Evolutionary conservation across 2,113 vertebrate species (phyloP).

Genomic region (Odocoileus hemionus): DNA sequence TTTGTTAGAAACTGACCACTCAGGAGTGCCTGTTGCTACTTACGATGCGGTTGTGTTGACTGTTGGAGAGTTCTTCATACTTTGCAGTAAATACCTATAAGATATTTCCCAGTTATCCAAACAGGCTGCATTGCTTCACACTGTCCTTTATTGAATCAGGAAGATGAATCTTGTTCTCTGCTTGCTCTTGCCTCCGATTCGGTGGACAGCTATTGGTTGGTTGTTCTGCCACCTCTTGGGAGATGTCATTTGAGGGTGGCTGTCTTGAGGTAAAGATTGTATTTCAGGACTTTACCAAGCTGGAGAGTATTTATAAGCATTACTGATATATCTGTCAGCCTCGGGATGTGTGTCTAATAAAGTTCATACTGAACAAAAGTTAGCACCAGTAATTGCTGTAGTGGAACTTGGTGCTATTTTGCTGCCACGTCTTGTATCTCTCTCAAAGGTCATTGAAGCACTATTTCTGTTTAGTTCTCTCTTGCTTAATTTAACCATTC

Average conservation of each 20-base stretch:
- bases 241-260: background rate
- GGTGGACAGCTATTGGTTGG: background rate
- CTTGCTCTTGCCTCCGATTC: background rate
- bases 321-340: background rate
- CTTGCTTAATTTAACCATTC: background rate
- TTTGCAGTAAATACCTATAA: background rate
- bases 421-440: background rate
- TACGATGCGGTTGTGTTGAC: background rate
- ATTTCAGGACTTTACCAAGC: background rate
- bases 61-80: background rate
- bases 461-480: background rate
- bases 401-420: background rate
- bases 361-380: conserved; percentile 6
- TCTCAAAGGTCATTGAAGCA: background rate
- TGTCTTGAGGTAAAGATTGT: background rate
- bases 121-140: background rate
- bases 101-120: background rate
- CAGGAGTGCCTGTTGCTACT: background rate
- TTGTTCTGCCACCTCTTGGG: background rate
- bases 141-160: background rate
- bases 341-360: background rate
- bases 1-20: background rate
- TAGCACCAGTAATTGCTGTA: background rate
- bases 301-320: background rate
- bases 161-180: background rate